phyloP scores from a whole-genome alignment of 2,113 vertebrate species.

The Brienomyrus longianalis region DNA sequence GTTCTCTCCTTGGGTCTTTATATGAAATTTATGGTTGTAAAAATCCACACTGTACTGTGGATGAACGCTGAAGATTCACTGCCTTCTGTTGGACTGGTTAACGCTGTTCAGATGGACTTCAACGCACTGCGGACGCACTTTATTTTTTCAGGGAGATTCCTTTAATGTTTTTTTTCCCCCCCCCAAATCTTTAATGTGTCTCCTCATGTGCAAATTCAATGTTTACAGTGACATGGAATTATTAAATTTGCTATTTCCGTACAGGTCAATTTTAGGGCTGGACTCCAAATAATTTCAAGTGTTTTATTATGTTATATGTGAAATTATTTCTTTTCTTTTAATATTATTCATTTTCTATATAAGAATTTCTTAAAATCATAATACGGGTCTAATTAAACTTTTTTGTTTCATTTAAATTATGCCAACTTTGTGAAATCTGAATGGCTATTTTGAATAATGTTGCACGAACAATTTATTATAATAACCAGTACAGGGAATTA shows the following conservation, averaged over 20 bases:
- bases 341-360: constrained; percentile 57
- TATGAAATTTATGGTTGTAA: constrained; percentile 37
- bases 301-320: background rate
- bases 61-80: constrained; percentile 50
- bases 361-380: constrained; percentile 25
- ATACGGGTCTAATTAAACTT: background rate
- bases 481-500: background rate
- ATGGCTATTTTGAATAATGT: background rate
- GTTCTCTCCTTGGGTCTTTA: constrained; percentile 62
- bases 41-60: constrained; percentile 21
- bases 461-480: background rate
- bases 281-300: constrained; percentile 17
- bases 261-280: background rate
- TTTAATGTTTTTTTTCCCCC: constrained; percentile 59
- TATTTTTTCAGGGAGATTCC: constrained; percentile 79
- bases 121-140: constrained; percentile 69
- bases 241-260: constrained; percentile 17
- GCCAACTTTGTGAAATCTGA: background rate
- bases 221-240: constrained; percentile 26
- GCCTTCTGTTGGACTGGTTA: constrained; percentile 24
- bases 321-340: constrained; percentile 45
- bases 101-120: constrained; percentile 45
- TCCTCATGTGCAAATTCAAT: constrained; percentile 62
- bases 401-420: background rate
- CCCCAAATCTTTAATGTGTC: constrained; percentile 62